A percentile compares a stretch with the other conserved stretches of the same genome.
Conservation (phyloP, 2,888 invertebrate species). For the Operophtera brumata region DNA sequence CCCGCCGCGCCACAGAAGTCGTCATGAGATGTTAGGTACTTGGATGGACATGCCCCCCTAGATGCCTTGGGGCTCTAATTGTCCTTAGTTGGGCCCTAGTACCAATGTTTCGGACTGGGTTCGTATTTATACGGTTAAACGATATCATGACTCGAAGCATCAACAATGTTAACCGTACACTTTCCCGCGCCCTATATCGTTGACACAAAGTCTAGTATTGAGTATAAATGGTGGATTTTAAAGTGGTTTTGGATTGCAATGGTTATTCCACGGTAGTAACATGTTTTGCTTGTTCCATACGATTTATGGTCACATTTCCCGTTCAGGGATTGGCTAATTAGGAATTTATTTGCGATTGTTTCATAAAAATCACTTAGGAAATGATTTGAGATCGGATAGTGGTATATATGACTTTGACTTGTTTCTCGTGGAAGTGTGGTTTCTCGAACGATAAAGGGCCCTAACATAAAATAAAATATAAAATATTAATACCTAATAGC, state of each 20-base stretch:
- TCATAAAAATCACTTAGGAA: conserved; percentile 13
- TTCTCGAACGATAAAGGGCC: too few relatives aligned
- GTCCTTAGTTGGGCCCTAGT: too few relatives aligned
- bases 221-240: background rate
- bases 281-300: conserved; percentile 28
- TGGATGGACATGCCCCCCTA: too few relatives aligned
- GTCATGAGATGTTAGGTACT: too few relatives aligned
- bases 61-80: too few relatives aligned
- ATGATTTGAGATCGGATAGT: conserved; percentile 1
- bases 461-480: too few relatives aligned
- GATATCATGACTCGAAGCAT: conserved; percentile 12
- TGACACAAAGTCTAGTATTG: conserved; percentile 1
- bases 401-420: background rate
- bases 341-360: conserved; percentile 19
- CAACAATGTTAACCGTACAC: background rate
- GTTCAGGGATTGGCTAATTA: conserved; percentile 19
- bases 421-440: too few relatives aligned
- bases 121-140: conserved; percentile 9
- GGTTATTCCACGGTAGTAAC: conserved; percentile 24
- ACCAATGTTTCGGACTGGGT: background rate
- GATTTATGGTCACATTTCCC: conserved; percentile 27
- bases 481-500: too few relatives aligned
- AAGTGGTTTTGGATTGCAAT: conserved; percentile 13
- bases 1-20: too few relatives aligned
- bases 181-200: background rate